A percentile compares a stretch with the other conserved stretches of the same genome.
Evolutionary conservation across 2,113 vertebrate genomes (phyloP).

Genomic region (Sapayoa aenigma): DNA sequence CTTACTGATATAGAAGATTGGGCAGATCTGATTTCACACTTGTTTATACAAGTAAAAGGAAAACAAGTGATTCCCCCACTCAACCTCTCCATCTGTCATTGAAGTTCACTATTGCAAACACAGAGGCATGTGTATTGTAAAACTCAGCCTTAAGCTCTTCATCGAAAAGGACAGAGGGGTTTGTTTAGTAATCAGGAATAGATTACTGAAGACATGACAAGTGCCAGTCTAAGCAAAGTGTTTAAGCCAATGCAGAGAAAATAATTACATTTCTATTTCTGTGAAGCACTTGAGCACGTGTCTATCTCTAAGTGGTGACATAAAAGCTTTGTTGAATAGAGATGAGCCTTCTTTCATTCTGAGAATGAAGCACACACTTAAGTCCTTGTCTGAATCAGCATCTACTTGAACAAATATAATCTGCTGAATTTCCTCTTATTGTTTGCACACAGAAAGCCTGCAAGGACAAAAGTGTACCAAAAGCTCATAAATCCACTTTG

Average conservation of each 20-base stretch:
- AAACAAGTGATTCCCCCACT: neutral
- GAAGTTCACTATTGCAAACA: neutral
- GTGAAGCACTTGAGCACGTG: neutral
- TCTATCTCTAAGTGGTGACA: neutral
- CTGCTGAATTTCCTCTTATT: neutral
- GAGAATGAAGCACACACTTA: neutral
- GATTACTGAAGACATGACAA: neutral
- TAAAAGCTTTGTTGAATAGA: slow-evolving; percentile 31
- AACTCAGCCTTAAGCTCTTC: neutral
- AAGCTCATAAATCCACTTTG: neutral
- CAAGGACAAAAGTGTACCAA: neutral
- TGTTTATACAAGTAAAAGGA: neutral
- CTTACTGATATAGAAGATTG: neutral
- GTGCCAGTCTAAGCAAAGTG: neutral
- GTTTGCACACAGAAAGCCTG: neutral
- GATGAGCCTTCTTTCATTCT: neutral
- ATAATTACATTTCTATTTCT: slow-evolving; percentile 43
- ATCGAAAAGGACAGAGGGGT: neutral
- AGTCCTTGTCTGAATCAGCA: slow-evolving; percentile 39
- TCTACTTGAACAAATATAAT: slow-evolving; percentile 46
- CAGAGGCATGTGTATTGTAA: neutral
- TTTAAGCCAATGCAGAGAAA: slow-evolving; percentile 1
- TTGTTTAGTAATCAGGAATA: neutral
- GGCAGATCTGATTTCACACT: neutral
- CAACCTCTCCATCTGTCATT: neutral